Evolutionary conservation across 2,888 invertebrate genomes (phyloP).

Genomic region (Exocentrus adspersus): DNA sequence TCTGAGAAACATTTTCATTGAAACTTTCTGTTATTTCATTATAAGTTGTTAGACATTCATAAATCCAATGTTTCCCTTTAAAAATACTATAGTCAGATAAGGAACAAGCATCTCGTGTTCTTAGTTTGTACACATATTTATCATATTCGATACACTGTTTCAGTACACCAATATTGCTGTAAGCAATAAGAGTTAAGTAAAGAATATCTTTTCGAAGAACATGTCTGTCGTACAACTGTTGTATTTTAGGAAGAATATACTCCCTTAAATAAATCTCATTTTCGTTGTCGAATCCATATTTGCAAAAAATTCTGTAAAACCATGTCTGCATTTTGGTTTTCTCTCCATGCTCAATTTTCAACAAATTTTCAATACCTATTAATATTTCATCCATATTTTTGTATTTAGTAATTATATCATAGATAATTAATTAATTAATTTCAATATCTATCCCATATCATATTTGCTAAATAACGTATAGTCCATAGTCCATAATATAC

Average conservation of each 20-base stretch:
- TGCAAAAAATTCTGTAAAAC: conserved; percentile 34
- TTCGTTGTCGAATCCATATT: conserved; percentile 27
- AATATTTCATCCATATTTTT: conserved; percentile 37
- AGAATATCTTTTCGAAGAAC: conserved; percentile 50
- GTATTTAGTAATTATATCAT: not conserved
- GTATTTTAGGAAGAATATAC: conserved; percentile 47
- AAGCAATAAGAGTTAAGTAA: conserved; percentile 51
- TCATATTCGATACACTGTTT: conserved; percentile 50
- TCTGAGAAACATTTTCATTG: conserved; percentile 43
- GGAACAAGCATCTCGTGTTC: conserved; percentile 51
- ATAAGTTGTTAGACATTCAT: conserved; percentile 50
- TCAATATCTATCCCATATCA: too few relatives aligned
- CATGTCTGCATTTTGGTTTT: conserved; percentile 18
- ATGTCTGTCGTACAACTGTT: conserved; percentile 45
- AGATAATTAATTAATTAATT: not conserved
- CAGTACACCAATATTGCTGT: conserved; percentile 48
- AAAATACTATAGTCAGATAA: conserved; percentile 57
- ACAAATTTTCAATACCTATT: conserved; percentile 28
- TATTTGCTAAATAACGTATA: too few relatives aligned
- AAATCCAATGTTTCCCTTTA: conserved; percentile 58
- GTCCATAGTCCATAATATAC: too few relatives aligned
- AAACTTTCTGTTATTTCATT: conserved; percentile 38
- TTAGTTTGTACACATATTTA: conserved; percentile 45
- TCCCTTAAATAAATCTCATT: conserved; percentile 42
- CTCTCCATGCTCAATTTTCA: conserved; percentile 21